Evolutionary conservation across 2,888 invertebrate genomes (phyloP).

Genomic region (Pristionchus maxplancki): DNA sequence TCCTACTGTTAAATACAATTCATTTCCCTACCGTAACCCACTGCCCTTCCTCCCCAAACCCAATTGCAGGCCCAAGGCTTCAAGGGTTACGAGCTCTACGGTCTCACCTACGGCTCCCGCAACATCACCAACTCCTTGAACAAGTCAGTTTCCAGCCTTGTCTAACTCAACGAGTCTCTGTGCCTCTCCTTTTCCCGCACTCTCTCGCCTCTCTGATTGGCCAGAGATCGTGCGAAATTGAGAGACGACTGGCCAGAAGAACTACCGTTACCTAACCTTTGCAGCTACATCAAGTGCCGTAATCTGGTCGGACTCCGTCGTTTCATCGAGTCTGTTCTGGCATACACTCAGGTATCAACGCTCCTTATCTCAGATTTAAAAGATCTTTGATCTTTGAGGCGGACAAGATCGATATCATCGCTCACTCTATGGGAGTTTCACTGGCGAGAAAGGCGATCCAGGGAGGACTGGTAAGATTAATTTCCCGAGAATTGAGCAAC

Average conservation of each 20-base stretch:
- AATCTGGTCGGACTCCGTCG: constrained; percentile 55
- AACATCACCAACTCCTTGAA: constrained; percentile 61
- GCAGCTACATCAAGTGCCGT: constrained; percentile 43
- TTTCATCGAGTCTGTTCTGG: constrained; percentile 63
- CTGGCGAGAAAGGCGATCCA: constrained; percentile 62
- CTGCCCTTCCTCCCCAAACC: too few relatives aligned
- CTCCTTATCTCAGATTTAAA: neutral
- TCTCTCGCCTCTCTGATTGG: neutral
- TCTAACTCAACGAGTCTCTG: too few relatives aligned
- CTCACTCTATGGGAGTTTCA: constrained; percentile 70
- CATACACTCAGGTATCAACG: constrained; percentile 59
- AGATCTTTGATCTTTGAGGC: constrained; percentile 21
- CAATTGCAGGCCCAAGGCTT: constrained; percentile 59
- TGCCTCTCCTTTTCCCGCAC: neutral
- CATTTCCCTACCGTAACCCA: too few relatives aligned
- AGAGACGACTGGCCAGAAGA: too few relatives aligned
- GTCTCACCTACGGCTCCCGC: constrained; percentile 71
- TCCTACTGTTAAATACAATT: too few relatives aligned
- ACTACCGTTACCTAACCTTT: neutral
- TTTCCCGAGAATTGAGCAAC: too few relatives aligned
- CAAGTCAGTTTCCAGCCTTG: too few relatives aligned
- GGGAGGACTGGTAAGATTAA: constrained; percentile 60
- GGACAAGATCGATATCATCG: constrained; percentile 61
- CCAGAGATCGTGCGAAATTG: too few relatives aligned
- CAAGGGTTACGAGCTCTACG: constrained; percentile 68